Evolutionary conservation across 1,140 invertebrate genomes (phyloP).

Genomic region (Nasonia giraulti): DNA sequence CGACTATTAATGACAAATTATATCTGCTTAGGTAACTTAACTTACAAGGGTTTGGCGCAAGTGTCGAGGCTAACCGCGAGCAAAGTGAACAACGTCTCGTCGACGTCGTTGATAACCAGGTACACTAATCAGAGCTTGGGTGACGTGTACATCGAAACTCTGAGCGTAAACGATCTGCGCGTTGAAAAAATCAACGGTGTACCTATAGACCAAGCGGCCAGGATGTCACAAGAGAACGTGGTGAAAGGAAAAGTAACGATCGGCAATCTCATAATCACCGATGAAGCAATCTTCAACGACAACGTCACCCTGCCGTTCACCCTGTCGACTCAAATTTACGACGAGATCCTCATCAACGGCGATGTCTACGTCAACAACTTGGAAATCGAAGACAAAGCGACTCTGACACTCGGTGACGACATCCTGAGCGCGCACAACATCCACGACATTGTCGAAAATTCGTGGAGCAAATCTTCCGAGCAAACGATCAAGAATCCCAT

Average conservation of each 20-base stretch:
- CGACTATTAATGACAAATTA: no score
- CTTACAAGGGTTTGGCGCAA: conserved; percentile 50
- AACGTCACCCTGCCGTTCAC: not conserved
- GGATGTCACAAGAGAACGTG: conserved; percentile 61
- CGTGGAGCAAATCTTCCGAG: conserved; percentile 62
- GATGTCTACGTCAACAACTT: conserved; percentile 17
- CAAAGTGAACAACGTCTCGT: conserved; percentile 56
- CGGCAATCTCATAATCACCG: conserved; percentile 54
- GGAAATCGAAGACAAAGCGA: not conserved
- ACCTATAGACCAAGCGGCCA: conserved; percentile 60
- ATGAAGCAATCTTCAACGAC: conserved; percentile 49
- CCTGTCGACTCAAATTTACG: conserved; percentile 6
- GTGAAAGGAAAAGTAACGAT: conserved; percentile 60
- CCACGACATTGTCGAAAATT: conserved; percentile 34
- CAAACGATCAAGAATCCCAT: conserved; percentile 54
- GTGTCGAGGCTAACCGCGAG: conserved; percentile 54
- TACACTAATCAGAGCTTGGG: conserved; percentile 60
- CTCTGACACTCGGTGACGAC: not conserved
- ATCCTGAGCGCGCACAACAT: not conserved
- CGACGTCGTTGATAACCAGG: conserved; percentile 59
- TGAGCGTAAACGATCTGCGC: conserved; percentile 56
- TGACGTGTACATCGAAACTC: conserved; percentile 49
- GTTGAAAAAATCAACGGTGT: conserved; percentile 62
- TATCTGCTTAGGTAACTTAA: conserved; percentile 58
- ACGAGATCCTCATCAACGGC: conserved; percentile 20